Evolutionary conservation across 2,797 vertebrate genomes (phyloP), one percentile per base, ranked within the genome.

Genomic region (Lemur catta): DNA sequence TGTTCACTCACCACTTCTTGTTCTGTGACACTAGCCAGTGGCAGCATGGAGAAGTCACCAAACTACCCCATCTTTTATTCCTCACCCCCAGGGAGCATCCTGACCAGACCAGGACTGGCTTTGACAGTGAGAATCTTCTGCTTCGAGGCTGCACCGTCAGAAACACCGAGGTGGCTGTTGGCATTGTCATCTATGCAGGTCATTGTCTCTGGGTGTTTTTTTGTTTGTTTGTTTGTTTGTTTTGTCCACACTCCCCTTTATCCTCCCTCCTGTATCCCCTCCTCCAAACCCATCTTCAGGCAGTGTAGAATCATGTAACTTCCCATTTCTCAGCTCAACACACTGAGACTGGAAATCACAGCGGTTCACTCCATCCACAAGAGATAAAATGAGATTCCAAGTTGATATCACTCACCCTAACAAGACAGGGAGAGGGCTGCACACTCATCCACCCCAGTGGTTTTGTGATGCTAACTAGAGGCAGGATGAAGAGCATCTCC

Each of bases 111-210:
- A 99, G 98, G 93, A 98, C 99, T 63, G 99, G 99, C 33, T 99
- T 99, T 96, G 99, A 98, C 94, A 99, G 99, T 24, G 99, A 99
- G 97, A 99, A 99, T 97, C 99, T 99, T 96, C 98, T 99, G 97
- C 99, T 99, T 96, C 99, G 99, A 96, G 99, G 99, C 79, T 99
- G 99, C 98, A 99, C 99, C 89, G 98, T 99, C 97, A 99, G 99
- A 98, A 99, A 99, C 98, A 99, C 99, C 0, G 99, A 99, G 87
- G 96, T 98, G 18, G 98, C 99, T 30, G 67, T 99, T 91, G 99
- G 99, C 97, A 99, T 99, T 94, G 99, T 99, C 98, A 98, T 99
- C 91, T 99, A 99, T 33, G 98, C 99, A 99, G 99, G 99, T 99
- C 52, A 92, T 22, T 96, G 24, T 65, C 72, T 69, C 88, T 22